Percentiles rank a stretch among this genome's conserved stretches.
Evolutionary conservation across 2,797 vertebrate species (phyloP).

Genomic region (Chaetophractus vellerosus): DNA sequence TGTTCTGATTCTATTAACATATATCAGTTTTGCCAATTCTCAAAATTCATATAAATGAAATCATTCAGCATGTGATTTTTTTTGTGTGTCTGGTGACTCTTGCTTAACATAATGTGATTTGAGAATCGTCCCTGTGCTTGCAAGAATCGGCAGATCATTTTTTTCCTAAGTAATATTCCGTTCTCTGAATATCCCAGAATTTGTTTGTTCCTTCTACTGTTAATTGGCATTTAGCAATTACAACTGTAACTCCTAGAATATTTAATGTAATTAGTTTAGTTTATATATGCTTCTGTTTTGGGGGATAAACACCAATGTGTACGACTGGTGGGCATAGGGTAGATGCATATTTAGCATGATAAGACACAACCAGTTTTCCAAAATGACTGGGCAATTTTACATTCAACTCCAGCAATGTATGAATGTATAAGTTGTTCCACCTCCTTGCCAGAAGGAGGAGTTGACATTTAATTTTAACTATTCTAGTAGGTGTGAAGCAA

Average conservation of each 20-base stretch:
- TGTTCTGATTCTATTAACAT: slow-evolving; percentile 21
- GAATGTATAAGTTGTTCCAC: not conserved
- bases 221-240: not conserved
- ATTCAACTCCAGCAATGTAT: not conserved
- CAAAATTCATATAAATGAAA: not conserved
- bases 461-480: slow-evolving; percentile 16
- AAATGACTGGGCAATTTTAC: not conserved
- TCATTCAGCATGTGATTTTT: not conserved
- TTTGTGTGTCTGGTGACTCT: not conserved
- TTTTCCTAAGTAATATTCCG: not conserved
- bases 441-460: not conserved
- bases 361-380: not conserved
- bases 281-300: not conserved
- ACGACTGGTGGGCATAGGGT: not conserved
- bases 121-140: not conserved
- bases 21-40: not conserved
- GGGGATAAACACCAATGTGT: not conserved
- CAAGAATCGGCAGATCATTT: not conserved
- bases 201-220: not conserved
- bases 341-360: not conserved
- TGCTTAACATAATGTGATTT: not conserved
- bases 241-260: not conserved
- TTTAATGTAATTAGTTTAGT: slow-evolving; percentile 8
- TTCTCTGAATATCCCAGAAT: not conserved
- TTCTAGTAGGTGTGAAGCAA: not conserved